Evolutionary conservation across 2,113 vertebrate species (phyloP).

Genomic region (Periophthalmodon schlosseri): DNA sequence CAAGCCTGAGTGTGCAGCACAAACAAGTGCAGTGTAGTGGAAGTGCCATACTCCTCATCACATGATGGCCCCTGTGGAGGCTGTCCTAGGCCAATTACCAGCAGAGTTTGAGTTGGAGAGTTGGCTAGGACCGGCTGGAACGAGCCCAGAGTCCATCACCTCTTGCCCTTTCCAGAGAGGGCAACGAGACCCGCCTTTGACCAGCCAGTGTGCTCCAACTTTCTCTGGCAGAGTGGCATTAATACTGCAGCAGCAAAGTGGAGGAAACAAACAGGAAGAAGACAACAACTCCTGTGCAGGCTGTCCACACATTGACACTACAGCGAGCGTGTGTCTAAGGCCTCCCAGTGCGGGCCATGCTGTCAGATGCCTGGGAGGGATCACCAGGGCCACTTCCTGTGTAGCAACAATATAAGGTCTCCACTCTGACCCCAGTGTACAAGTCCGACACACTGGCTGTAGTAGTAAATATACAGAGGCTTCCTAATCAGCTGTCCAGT

Average conservation of each 20-base stretch:
- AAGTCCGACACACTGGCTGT: conserved; percentile 19
- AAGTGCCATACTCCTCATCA: conserved; percentile 69
- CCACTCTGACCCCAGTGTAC: conserved; percentile 58
- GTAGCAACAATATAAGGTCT: conserved; percentile 68
- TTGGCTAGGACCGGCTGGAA: conserved; percentile 63
- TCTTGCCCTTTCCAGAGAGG: conserved; percentile 71
- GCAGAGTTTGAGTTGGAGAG: conserved; percentile 65
- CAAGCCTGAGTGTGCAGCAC: conserved; percentile 57
- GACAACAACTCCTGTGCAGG: conserved; percentile 64
- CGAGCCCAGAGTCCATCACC: conserved; percentile 71
- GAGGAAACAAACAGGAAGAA: conserved; percentile 74
- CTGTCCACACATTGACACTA: conserved; percentile 55
- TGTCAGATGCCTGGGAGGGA: conserved; percentile 62
- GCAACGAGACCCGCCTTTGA: conserved; percentile 62
- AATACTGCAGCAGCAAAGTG: conserved; percentile 74
- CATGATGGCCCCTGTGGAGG: conserved; percentile 70
- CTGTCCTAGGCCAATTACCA: conserved; percentile 76
- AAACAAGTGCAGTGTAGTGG: conserved; percentile 59
- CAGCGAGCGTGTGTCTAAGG: conserved; percentile 47
- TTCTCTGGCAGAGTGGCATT: conserved; percentile 70
- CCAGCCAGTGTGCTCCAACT: conserved; percentile 61
- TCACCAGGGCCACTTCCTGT: conserved; percentile 80
- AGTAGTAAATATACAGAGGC: conserved; percentile 40
- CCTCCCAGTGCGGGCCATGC: conserved; percentile 60
- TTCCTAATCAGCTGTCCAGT: conserved; percentile 67